These are phyloP conservation scores for Mugil cephalus DNA, from an alignment of 2,113 vertebrate genomes.

Conservation along the genomic window DNA sequence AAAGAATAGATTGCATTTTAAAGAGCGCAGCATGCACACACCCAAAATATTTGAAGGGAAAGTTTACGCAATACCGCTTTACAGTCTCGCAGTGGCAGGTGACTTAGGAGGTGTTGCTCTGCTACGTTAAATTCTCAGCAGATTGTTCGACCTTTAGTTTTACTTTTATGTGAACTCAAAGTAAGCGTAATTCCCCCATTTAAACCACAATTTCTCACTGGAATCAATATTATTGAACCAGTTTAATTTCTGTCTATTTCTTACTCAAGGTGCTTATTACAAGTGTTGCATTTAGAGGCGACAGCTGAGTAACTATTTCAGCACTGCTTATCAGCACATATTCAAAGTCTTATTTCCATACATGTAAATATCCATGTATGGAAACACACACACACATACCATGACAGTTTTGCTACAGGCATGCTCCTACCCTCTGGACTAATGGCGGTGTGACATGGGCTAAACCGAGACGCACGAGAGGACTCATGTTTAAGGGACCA, in stretches of 20 bases:
- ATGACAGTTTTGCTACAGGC: constrained; percentile 1
- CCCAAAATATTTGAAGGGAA: no score
- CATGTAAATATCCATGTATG: constrained; percentile 41
- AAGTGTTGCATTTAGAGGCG: constrained; percentile 22
- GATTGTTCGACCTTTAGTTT: not conserved
- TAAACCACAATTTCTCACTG: not conserved
- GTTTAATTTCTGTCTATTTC: no score
- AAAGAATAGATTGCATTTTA: no score
- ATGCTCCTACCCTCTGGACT: constrained; percentile 36
- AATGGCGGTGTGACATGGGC: constrained; percentile 13
- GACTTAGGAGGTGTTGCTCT: not conserved
- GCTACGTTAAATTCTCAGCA: not conserved
- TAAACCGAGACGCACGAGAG: constrained; percentile 33
- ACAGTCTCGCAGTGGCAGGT: no score
- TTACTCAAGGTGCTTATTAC: not conserved
- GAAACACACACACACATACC: not conserved
- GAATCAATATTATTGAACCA: not conserved
- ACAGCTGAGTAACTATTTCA: constrained; percentile 12
- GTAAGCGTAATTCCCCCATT: not conserved
- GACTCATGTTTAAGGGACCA: constrained; percentile 28
- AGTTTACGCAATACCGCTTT: no score
- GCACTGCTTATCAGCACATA: not conserved
- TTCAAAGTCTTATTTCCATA: not conserved
- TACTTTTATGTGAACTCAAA: not conserved
- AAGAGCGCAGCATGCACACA: no score